A percentile compares a stretch with the other conserved stretches of the same genome.
Conservation (phyloP, 64 coral and sea anemone species). For the Pachyseris speciosa region DNA sequence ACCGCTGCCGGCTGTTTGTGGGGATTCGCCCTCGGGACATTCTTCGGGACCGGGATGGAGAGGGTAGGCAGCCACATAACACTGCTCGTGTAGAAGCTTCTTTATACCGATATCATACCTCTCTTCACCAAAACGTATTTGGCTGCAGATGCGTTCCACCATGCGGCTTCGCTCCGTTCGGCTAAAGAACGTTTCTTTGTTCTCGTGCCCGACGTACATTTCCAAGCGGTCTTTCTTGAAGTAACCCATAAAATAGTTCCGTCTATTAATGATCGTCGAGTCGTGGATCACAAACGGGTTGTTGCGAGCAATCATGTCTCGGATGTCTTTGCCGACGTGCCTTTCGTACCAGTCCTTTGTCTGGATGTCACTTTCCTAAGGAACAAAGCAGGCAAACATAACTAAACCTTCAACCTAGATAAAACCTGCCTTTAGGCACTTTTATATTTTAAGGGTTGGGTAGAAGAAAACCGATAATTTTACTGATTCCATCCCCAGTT, state of each 20-base stretch:
- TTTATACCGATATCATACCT: slow-evolving; percentile 90
- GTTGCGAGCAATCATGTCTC: slow-evolving; percentile 36
- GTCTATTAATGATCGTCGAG: slow-evolving; percentile 41
- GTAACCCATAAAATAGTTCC: slow-evolving; percentile 82
- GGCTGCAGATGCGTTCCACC: slow-evolving; percentile 79
- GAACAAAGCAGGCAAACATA: neutral
- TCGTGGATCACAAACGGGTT: slow-evolving; percentile 81
- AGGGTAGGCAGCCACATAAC: slow-evolving; percentile 83
- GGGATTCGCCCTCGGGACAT: slow-evolving; percentile 21
- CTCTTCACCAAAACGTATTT: slow-evolving; percentile 70
- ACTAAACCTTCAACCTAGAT: neutral
- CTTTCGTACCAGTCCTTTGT: slow-evolving; percentile 81
- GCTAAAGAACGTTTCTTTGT: slow-evolving; percentile 85
- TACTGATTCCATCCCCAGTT: too few species aligned
- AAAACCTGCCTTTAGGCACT: neutral
- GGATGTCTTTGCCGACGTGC: slow-evolving; percentile 57
- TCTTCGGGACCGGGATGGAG: slow-evolving; percentile 88
- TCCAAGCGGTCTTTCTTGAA: slow-evolving; percentile 72
- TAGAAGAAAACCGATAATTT: too few species aligned
- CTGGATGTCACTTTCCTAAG: slow-evolving; percentile 80
- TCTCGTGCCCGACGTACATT: slow-evolving; percentile 59
- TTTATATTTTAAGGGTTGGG: neutral
- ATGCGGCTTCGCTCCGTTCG: slow-evolving; percentile 89
- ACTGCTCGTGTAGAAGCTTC: slow-evolving; percentile 71
- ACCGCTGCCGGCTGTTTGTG: slow-evolving; percentile 78